Evolutionary conservation across 2,113 vertebrate species (phyloP).

Genomic region (Canis aureus): DNA sequence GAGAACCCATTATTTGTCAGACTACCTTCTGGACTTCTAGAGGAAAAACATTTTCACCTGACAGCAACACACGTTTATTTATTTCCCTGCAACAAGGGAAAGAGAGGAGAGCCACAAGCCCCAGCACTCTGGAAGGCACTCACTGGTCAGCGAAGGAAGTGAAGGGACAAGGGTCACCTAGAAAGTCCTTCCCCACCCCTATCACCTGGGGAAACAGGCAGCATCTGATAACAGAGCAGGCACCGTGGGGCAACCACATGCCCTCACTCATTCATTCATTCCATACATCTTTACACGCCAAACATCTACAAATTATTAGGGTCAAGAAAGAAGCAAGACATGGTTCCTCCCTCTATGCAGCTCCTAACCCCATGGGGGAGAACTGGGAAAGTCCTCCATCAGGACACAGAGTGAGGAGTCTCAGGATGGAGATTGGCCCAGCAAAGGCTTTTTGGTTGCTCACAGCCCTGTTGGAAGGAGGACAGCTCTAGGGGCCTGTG

Average conservation of each 20-base stretch:
- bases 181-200: background rate
- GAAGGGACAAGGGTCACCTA: background rate
- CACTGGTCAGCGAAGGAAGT: background rate
- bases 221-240: background rate
- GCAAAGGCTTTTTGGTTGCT: background rate
- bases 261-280: background rate
- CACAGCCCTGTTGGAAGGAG: background rate
- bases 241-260: accelerated
- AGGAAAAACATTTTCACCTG: conserved; percentile 82
- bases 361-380: background rate
- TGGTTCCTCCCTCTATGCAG: background rate
- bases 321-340: background rate
- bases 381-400: background rate
- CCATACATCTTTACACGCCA: background rate
- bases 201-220: background rate
- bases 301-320: background rate
- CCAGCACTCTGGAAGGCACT: conserved; percentile 71
- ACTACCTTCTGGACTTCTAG: conserved; percentile 76
- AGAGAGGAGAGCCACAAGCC: conserved; percentile 59
- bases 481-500: background rate
- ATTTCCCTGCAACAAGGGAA: conserved; percentile 71
- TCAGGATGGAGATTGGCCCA: background rate
- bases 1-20: conserved; percentile 71
- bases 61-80: conserved; percentile 69
- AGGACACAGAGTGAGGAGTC: background rate